Evolutionary conservation across 2,113 vertebrate species (phyloP), one percentile per base, ranked within the genome.

Genomic region (Megalops atlanticus): DNA sequence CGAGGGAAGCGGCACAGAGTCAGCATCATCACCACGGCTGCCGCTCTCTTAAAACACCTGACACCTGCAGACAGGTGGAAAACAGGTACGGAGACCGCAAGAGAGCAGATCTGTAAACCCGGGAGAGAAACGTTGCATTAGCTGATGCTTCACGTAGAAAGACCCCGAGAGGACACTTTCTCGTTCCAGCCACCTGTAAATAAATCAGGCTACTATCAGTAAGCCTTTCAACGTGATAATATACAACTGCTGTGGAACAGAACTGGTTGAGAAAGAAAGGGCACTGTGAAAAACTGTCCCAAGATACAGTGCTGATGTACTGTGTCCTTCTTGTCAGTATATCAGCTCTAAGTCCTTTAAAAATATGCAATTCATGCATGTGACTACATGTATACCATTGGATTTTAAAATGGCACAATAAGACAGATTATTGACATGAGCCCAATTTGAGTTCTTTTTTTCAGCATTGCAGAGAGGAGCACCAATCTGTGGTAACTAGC

Each of bases 1-100:
- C 27, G 49, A 49, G 24, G 73, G 47, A 76, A 81, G 72, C 5
- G 83, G 52, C 69, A 72, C 15, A 84, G 12, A 10, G 49, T 31
- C 49, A 45, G n/a, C 45, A 36, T 10, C 49, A 36, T 36, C 31
- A 77, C 11, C 21, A 33, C 15, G 45, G 31, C 10, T 40, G 5
- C 38, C 12, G 31, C 36, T 16, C 54, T 24, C 14, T 11, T 36
- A 24, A 5, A 18, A 18, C 38, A 27, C 21, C 21, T n/a, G 5
- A 58, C 76, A 58, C 35, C 24, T n/a, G 24, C 72, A 40, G 70
- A n/a, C 10, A 33, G 31, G 12, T 69, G 38, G 27, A 12, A 4
- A n/a, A 49, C 31, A 38, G 69, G 73, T 43, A 43, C 7, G 21
- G 43, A 72, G 68, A 72, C 45, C 70, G 7, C 24, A 21, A 39